phyloP scores from a whole-genome alignment of 2,888 invertebrate species.

The Theristus sp. region DNA sequence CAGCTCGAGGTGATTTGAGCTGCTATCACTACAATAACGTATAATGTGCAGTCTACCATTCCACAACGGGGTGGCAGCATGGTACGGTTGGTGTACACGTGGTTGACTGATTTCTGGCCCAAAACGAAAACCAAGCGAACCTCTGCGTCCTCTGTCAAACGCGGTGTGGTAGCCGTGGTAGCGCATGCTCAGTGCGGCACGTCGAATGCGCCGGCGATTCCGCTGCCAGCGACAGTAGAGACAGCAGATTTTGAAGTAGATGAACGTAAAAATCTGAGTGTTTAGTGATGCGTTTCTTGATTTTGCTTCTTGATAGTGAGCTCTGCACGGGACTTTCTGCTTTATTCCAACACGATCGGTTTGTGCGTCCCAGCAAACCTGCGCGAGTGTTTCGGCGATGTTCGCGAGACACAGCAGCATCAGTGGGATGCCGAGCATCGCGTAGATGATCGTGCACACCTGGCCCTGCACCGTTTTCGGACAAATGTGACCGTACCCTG shows the following conservation, averaged over 20 bases:
- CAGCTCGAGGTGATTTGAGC: too few relatives aligned
- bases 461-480: constrained; percentile 69
- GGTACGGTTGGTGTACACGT: too few relatives aligned
- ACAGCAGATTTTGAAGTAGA: constrained; percentile 33
- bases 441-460: constrained; percentile 72
- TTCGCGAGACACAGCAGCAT: constrained; percentile 38
- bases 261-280: constrained; percentile 33
- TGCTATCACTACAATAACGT: too few relatives aligned
- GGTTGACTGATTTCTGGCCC: too few relatives aligned
- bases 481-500: constrained; percentile 89
- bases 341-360: too few relatives aligned
- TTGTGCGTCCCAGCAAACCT: too few relatives aligned
- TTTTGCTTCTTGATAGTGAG: too few relatives aligned
- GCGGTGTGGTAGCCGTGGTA: constrained; percentile 22
- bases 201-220: constrained; percentile 17
- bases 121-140: too few relatives aligned
- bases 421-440: constrained; percentile 51
- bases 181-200: constrained; percentile 25
- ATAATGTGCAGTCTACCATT: too few relatives aligned
- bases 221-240: constrained; percentile 29
- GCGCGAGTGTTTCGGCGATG: constrained; percentile 38
- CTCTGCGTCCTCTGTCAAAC: not conserved
- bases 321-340: too few relatives aligned
- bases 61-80: too few relatives aligned
- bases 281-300: too few relatives aligned